A percentile compares a stretch with the other conserved stretches of the same genome.
Evolutionary conservation across 2,888 invertebrate species (phyloP).

Genomic region (Lasius platythorax): DNA sequence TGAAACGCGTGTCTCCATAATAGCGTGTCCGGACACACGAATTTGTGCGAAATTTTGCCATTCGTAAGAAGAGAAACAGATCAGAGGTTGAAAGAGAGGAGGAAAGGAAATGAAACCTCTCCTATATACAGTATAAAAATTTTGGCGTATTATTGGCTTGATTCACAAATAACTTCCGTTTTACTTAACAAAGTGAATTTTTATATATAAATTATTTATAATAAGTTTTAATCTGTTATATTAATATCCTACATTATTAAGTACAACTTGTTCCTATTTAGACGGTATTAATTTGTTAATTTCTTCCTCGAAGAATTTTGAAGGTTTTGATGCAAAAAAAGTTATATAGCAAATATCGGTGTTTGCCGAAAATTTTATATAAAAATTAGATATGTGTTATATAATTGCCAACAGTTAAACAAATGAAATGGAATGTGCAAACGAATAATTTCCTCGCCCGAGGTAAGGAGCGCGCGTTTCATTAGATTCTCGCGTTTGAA

Average conservation of each 20-base stretch:
- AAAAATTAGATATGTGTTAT: not conserved
- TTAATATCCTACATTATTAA: no score
- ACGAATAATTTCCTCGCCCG: not conserved
- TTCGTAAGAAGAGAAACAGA: not conserved
- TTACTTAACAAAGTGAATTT: no score
- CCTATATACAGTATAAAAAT: not conserved
- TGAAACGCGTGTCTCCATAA: slow-evolving; percentile 33
- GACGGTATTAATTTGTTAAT: no score
- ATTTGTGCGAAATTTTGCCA: not conserved
- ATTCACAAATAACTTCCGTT: no score
- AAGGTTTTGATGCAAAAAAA: no score
- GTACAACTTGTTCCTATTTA: no score
- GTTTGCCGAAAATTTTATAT: not conserved
- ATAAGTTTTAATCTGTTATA: no score
- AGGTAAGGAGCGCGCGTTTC: not conserved
- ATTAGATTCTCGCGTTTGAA: not conserved
- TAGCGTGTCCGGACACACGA: slow-evolving; percentile 1
- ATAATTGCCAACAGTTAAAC: not conserved
- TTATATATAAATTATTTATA: no score
- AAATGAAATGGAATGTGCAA: not conserved
- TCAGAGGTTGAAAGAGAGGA: not conserved
- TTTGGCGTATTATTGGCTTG: not conserved
- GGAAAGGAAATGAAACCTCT: not conserved
- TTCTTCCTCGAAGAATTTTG: no score
- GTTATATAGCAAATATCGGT: not conserved